Evolutionary conservation across 1,140 invertebrate species (phyloP).

Genomic region (Panagrolaimus sp.): DNA sequence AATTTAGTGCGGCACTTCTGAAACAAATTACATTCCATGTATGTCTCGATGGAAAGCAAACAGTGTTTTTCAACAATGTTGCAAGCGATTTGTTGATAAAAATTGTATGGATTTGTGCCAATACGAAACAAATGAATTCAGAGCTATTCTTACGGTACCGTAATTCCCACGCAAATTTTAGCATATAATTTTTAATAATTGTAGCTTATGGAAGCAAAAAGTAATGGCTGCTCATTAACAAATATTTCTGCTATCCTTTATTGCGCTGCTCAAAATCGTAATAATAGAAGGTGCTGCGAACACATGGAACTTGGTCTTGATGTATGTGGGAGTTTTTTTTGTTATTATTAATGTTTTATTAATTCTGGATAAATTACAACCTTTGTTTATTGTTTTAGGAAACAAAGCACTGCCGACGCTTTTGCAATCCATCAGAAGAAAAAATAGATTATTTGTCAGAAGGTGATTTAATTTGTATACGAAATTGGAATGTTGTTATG

Average conservation of each 20-base stretch:
- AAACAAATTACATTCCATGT: slow-evolving; percentile 9
- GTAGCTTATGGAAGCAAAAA: slow-evolving; percentile 1
- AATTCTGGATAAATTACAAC: neutral
- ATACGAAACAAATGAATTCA: slow-evolving; percentile 10
- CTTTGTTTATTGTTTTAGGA: neutral
- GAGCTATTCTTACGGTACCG: neutral
- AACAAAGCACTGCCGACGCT: neutral
- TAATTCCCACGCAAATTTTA: neutral
- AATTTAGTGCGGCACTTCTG: slow-evolving; percentile 5
- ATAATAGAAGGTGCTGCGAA: neutral
- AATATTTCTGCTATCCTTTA: slow-evolving; percentile 4
- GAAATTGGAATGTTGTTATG: slow-evolving; percentile 11
- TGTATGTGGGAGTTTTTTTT: neutral
- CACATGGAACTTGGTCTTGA: neutral
- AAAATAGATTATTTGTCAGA: neutral
- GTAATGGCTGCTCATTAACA: neutral
- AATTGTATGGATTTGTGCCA: neutral
- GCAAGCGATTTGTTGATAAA: neutral
- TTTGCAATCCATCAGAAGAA: slow-evolving; percentile 10
- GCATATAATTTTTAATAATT: neutral
- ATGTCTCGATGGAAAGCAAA: slow-evolving; percentile 1
- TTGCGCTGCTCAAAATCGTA: neutral
- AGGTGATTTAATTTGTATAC: slow-evolving; percentile 1
- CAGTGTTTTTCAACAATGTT: slow-evolving; percentile 3
- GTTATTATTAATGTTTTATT: neutral